These are phyloP conservation scores for Hirtodrosophila confusa DNA, from an alignment of 2,888 invertebrate genomes.

Conservation along the genomic window DNA sequence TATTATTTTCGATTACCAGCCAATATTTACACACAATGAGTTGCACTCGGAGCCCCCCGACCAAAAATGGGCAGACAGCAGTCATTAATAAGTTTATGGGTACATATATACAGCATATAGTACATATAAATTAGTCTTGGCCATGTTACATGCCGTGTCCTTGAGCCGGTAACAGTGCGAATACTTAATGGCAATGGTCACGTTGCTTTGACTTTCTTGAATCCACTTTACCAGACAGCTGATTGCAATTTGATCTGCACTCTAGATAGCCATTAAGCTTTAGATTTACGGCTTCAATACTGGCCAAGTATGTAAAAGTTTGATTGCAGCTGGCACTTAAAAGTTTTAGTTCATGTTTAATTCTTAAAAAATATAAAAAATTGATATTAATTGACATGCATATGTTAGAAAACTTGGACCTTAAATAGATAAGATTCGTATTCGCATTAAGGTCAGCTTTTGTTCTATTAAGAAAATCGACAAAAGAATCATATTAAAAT, in stretches of 20 bases:
- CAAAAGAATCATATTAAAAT: neutral
- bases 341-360: neutral
- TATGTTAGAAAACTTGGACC: no score
- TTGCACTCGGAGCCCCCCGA: slow-evolving; percentile 17
- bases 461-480: neutral
- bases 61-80: slow-evolving; percentile 46
- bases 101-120: slow-evolving; percentile 8
- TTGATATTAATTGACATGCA: slow-evolving; percentile 19
- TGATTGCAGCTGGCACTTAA: slow-evolving; percentile 17
- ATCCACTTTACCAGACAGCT: slow-evolving; percentile 10
- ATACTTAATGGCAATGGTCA: slow-evolving; percentile 41
- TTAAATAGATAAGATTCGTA: slow-evolving; percentile 5
- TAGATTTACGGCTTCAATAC: slow-evolving; percentile 7
- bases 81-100: slow-evolving; percentile 29
- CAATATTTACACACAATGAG: slow-evolving; percentile 47
- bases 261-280: slow-evolving; percentile 7
- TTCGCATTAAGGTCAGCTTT: neutral
- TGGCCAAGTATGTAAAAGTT: slow-evolving; percentile 1
- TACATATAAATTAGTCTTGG: slow-evolving; percentile 28
- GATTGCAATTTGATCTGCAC: slow-evolving; percentile 32
- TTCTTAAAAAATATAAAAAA: slow-evolving; percentile 30
- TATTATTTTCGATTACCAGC: slow-evolving; percentile 14
- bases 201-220: slow-evolving; percentile 49
- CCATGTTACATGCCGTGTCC: slow-evolving; percentile 56
- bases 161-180: slow-evolving; percentile 55